phyloP scores from a whole-genome alignment of 2,113 vertebrate genomes.

The Meles meles region DNA sequence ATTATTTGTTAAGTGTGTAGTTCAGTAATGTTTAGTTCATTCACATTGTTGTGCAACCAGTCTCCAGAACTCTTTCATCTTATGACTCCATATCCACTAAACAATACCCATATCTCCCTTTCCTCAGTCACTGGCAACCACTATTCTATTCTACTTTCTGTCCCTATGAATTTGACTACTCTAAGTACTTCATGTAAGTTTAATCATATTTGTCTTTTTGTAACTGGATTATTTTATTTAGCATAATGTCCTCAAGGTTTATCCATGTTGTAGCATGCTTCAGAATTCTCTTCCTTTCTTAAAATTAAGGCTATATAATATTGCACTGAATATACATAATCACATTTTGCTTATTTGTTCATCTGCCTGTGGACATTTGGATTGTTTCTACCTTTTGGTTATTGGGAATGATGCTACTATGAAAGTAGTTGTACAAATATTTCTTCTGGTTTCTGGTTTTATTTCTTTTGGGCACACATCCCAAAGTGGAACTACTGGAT shows the following conservation, averaged over 20 bases:
- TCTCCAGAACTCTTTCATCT: not conserved
- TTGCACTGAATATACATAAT: not conserved
- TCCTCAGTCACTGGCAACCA: not conserved
- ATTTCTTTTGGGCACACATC: not conserved
- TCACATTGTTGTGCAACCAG: not conserved
- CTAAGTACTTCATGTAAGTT: not conserved
- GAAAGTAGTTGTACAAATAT: not conserved
- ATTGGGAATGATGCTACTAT: not conserved
- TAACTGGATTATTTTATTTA: not conserved
- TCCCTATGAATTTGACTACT: not conserved
- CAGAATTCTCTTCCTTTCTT: not conserved
- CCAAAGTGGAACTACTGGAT: not conserved
- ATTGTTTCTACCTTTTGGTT: not conserved
- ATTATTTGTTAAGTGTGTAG: not conserved
- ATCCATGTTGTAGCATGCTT: not conserved
- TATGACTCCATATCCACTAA: not conserved
- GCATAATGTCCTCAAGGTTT: not conserved
- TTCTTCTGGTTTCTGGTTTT: not conserved
- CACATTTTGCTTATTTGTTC: not conserved
- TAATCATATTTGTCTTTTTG: not conserved
- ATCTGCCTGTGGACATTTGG: not conserved
- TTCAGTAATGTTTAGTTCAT: not conserved
- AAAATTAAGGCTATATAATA: not conserved
- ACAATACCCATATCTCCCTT: not conserved
- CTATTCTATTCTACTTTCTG: not conserved